Evolutionary conservation across 2,113 vertebrate genomes (phyloP), one percentile per base, ranked within the genome.

Genomic region (Oreochromis aureus): DNA sequence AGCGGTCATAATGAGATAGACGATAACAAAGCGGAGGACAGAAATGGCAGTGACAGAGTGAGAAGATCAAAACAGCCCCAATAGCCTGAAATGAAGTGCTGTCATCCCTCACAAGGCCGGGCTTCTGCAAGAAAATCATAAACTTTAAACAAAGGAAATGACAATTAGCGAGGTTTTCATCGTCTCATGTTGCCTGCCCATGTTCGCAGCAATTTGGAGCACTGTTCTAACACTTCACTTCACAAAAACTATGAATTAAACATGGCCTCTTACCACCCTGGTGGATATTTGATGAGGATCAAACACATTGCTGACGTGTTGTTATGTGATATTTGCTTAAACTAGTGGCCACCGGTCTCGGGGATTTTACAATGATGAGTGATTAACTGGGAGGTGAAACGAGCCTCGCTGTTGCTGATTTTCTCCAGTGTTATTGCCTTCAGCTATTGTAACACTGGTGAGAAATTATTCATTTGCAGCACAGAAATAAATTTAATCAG

Each of bases 1-100:
- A 69, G 59, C 5, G 59, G 56, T 87, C 86, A 48, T 93, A 93
- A 95, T 92, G 92, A 94, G 91, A 87, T 18, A 51, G 85, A 81
- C 46, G 59, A 89, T 88, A 86, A 87, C 79, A 88, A 81, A 88
- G 82, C 80, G 19, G 84, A 61, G 69, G 83, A 86, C 16, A 82
- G 81, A 27, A 73, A 79, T 48, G 87, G 78, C 84, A 76, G 51
- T 86, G 92, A 90, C 36, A 12, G 84, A 89, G 81, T 19, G 84
- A 89, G 83, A 73, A 81, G 80, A 86, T 87, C 81, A 69, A 83
- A 91, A 86, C 55, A 84, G 82, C 24, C n/a, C 18, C 34, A 73
- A 84, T 7, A 55, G 36, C 81, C 30, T 5, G 19, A 83, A 89
- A 88, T 61, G 76, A 81, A 78, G 39, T 7, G 32, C 10, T 48